Evolutionary conservation across 2,113 vertebrate species (phyloP), one percentile per base, ranked within the genome.

Genomic region (Xyliphius kryptos): DNA sequence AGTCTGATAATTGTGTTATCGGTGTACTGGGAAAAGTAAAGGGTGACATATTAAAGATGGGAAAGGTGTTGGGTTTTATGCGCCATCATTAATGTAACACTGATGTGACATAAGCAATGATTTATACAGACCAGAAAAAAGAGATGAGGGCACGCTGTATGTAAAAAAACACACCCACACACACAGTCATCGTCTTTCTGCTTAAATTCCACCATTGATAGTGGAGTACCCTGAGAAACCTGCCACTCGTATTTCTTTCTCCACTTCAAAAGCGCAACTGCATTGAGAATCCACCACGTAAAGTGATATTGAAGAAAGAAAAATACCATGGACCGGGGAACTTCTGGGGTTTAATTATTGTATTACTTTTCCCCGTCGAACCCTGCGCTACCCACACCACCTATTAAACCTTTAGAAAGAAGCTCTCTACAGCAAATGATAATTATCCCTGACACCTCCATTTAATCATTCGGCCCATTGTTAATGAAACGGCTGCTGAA

Each of bases 91-190:
- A 84, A 85, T 81, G 79, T 77, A 71, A 74, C 77, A 80, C 69
- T 77, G 74, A 73, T 74, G 75, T 81, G 85, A 85, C 82, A 87
- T 76, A 80, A 82, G 80, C 79, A 57, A 76, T 85, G 84, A 85
- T 88, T 87, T 84, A 87, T 84, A 80, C 75, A 71, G 79, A 79
- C 82, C 79, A 83, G 82, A 77, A 85, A 83, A 76, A 76, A 76
- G 74, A 79, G 80, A 79, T 81, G 81, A 83, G 81, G 80, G 77
- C 80, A 79, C 75, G 75, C 76, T 82, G 80, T 78, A 74, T 76
- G 76, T 73, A 72, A 79, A 63, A 71, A 56, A 21, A n/a, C 12
- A 37, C 37, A 22, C 44, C 1, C 46, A 10, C 46, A 17, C 36
- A 43, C 63, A 41, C 20, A 43, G 32, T 43, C 47, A 51, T 49